Evolutionary conservation across 1,140 invertebrate genomes (phyloP).

Genomic region (Gryllus bimaculatus): DNA sequence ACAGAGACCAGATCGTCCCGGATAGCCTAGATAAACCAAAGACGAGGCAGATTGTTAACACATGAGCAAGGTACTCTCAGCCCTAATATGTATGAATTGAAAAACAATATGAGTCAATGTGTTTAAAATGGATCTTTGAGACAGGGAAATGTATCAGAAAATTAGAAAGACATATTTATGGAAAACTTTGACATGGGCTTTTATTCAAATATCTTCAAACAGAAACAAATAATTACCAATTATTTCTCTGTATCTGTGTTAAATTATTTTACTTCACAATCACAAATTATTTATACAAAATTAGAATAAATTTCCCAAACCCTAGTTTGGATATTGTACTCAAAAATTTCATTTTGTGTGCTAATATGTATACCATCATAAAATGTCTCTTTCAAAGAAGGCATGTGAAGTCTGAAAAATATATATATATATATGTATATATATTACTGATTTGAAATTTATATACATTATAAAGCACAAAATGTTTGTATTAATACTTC

Average conservation of each 20-base stretch:
- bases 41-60: too few relatives aligned
- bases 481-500: not conserved
- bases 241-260: slow-evolving; percentile 1
- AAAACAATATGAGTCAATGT: too few relatives aligned
- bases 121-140: not conserved
- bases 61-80: too few relatives aligned
- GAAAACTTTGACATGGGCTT: not conserved
- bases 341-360: not conserved
- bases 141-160: not conserved
- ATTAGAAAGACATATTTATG: not conserved
- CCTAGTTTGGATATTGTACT: slow-evolving; percentile 4
- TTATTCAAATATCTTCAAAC: not conserved
- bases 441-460: slow-evolving; percentile 2
- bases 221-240: slow-evolving; percentile 1
- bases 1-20: too few relatives aligned
- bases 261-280: not conserved
- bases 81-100: too few relatives aligned
- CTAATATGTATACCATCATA: not conserved
- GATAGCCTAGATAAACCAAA: too few relatives aligned
- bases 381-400: not conserved
- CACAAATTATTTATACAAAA: slow-evolving; percentile 2
- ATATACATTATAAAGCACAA: slow-evolving; percentile 3
- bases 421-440: not conserved
- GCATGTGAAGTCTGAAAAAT: not conserved
- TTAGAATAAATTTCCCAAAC: not conserved